Evolutionary conservation across 2,797 vertebrate species (phyloP).

Genomic region (Phataginus tetradactyla): DNA sequence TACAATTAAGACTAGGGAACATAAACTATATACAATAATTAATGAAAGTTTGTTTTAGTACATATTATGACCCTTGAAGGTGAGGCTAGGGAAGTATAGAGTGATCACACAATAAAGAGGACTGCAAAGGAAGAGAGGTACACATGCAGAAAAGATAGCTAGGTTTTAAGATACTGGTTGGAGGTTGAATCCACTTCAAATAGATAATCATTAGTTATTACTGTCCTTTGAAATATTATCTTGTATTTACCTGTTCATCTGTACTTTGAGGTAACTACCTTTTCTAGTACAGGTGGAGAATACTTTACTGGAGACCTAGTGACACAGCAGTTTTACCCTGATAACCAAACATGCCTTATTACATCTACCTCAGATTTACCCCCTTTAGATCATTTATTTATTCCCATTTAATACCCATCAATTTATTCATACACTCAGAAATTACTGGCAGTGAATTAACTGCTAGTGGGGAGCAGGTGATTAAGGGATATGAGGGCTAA

Average conservation of each 20-base stretch:
- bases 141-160: neutral
- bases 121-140: neutral
- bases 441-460: neutral
- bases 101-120: neutral
- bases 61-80: neutral
- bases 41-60: neutral
- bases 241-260: neutral
- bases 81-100: neutral
- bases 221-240: slow-evolving; percentile 6
- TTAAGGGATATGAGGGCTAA: neutral
- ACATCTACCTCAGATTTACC: neutral
- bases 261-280: neutral
- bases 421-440: neutral
- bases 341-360: neutral
- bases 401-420: neutral
- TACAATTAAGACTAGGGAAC: neutral
- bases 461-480: neutral
- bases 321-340: neutral
- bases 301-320: neutral
- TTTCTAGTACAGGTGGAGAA: neutral
- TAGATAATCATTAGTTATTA: neutral
- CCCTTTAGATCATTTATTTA: neutral
- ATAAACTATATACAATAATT: neutral
- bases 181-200: neutral
- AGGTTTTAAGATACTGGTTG: neutral